Evolutionary conservation across 2,888 invertebrate species (phyloP).

Genomic region (Heliconius hortense): DNA sequence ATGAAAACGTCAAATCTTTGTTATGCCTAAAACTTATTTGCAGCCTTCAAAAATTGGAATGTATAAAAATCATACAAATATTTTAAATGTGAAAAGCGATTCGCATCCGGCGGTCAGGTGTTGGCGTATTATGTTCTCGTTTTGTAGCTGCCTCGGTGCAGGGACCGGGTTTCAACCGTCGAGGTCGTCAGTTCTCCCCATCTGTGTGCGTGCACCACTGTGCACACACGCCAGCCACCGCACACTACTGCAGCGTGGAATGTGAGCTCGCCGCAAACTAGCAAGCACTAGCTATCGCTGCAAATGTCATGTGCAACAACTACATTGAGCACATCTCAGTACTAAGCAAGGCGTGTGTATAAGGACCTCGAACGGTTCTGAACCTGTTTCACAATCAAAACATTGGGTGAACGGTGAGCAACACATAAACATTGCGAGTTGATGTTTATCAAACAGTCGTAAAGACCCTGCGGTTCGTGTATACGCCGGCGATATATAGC

Average conservation of each 20-base stretch:
- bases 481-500: not conserved
- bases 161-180: constrained; percentile 26
- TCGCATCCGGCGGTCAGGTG: constrained; percentile 27
- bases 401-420: not conserved
- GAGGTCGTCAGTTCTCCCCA: constrained; percentile 15
- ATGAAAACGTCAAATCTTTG: not conserved
- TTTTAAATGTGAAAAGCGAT: not conserved
- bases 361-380: not conserved
- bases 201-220: constrained; percentile 5
- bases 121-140: constrained; percentile 20
- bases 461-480: not conserved
- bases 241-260: constrained; percentile 24
- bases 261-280: constrained; percentile 20
- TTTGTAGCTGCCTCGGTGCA: constrained; percentile 25
- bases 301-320: constrained; percentile 28
- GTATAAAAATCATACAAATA: not conserved
- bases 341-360: not conserved
- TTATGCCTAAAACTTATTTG: not conserved
- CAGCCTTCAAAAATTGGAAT: too few relatives aligned
- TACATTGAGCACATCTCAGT: not conserved
- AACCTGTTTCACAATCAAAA: constrained; percentile 9
- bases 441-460: constrained; percentile 9
- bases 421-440: not conserved
- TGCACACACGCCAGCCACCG: not conserved
- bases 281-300: not conserved